phyloP scores from a whole-genome alignment of 2,113 vertebrate genomes.

The Phyllostomus discolor region DNA sequence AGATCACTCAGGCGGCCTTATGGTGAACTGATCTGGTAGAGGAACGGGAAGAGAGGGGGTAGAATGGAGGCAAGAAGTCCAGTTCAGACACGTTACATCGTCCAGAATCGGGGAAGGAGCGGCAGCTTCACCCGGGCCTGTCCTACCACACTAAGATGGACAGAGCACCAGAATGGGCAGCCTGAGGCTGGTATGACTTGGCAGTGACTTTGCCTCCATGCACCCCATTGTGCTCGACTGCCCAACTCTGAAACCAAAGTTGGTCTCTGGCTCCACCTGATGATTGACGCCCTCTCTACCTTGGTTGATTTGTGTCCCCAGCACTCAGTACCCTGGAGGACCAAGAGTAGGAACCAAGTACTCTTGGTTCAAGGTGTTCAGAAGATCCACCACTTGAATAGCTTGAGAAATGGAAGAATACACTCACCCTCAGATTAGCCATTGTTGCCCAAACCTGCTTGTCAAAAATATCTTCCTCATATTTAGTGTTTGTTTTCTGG shows the following conservation, averaged over 20 bases:
- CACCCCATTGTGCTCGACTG: not conserved
- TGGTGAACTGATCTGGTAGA: not conserved
- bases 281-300: not conserved
- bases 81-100: not conserved
- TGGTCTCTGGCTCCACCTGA: not conserved
- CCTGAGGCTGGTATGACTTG: not conserved
- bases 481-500: not conserved
- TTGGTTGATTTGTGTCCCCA: not conserved
- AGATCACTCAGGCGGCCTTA: not conserved
- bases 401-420: not conserved
- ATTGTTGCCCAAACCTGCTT: not conserved
- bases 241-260: not conserved
- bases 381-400: not conserved
- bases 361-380: not conserved
- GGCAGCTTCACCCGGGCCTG: not conserved
- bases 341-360: not conserved
- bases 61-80: not conserved
- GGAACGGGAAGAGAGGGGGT: too few species aligned
- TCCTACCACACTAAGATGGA: not conserved
- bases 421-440: not conserved
- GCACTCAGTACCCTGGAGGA: not conserved
- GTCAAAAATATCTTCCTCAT: not conserved
- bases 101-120: not conserved
- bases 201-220: not conserved
- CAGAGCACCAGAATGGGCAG: not conserved